Conservation (phyloP, 2,113 vertebrate genomes). For the Nipponia nippon region DNA sequence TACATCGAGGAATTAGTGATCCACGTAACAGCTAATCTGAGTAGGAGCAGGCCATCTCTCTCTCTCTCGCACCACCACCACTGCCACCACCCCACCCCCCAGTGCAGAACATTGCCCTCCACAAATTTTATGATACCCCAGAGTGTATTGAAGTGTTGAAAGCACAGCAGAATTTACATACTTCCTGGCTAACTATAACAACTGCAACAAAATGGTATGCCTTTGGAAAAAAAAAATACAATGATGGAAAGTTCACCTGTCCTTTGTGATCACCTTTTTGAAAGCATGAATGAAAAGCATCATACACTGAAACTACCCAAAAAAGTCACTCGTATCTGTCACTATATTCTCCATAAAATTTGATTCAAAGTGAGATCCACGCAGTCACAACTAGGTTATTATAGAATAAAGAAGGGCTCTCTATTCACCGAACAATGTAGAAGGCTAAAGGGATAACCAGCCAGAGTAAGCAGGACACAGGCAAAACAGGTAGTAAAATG, state of each 20-base stretch:
- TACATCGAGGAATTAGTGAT: no score
- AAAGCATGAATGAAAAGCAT: neutral
- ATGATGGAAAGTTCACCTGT: no score
- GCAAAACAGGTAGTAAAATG: neutral
- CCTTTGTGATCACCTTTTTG: neutral
- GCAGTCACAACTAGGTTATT: neutral
- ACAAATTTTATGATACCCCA: neutral
- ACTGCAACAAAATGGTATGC: neutral
- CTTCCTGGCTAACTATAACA: neutral
- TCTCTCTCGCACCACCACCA: no score
- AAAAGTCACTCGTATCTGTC: neutral
- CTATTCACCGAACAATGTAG: neutral
- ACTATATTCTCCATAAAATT: neutral
- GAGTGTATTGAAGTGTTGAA: neutral
- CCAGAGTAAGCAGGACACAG: neutral
- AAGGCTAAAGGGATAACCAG: neutral
- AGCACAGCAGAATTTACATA: neutral
- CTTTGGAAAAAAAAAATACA: neutral
- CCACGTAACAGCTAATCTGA: no score
- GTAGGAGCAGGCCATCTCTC: no score
- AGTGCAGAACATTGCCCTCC: no score
- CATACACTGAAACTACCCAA: neutral
- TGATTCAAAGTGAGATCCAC: neutral
- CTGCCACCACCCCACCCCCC: no score
- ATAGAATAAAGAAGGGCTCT: neutral